A percentile compares a stretch with the other conserved stretches of the same genome.
These are phyloP conservation scores for Gymnogyps californianus DNA, from an alignment of 2,113 vertebrate species.

Conservation along the genomic window DNA sequence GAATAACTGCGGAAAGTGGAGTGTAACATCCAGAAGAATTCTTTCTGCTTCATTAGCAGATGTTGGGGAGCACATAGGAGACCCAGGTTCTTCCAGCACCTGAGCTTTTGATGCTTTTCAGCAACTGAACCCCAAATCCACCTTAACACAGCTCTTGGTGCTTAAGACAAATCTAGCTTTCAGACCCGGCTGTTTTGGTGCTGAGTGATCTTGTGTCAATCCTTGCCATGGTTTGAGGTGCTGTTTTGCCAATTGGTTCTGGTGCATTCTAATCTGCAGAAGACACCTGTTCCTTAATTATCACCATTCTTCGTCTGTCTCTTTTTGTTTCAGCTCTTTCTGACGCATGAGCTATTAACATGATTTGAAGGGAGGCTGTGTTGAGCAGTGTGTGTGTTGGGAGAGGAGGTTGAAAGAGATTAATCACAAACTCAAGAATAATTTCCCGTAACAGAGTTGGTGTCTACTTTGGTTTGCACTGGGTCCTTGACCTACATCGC, in stretches of 20 bases:
- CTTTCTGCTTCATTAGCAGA: background rate
- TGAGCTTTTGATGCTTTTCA: background rate
- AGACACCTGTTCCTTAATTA: slow-evolving; percentile 71
- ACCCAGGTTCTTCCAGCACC: background rate
- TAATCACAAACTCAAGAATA: background rate
- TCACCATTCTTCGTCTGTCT: background rate
- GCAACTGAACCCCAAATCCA: background rate
- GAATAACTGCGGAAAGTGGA: background rate
- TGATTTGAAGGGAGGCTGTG: background rate
- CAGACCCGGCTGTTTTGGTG: background rate
- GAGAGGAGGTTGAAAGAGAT: background rate
- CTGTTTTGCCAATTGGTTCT: slow-evolving; percentile 14
- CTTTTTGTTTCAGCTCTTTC: background rate
- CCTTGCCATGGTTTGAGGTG: background rate
- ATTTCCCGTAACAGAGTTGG: background rate
- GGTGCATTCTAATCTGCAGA: slow-evolving; percentile 46
- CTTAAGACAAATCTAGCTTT: background rate
- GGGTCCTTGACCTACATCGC: background rate
- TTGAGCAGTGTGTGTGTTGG: background rate
- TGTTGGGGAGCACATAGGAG: background rate
- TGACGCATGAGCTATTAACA: background rate
- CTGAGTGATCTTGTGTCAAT: background rate
- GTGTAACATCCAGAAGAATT: background rate
- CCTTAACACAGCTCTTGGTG: background rate
- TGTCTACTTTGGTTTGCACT: background rate